Base-by-base conservation (phyloP, 2,113 vertebrate species). In the Procavia capensis region DNA sequence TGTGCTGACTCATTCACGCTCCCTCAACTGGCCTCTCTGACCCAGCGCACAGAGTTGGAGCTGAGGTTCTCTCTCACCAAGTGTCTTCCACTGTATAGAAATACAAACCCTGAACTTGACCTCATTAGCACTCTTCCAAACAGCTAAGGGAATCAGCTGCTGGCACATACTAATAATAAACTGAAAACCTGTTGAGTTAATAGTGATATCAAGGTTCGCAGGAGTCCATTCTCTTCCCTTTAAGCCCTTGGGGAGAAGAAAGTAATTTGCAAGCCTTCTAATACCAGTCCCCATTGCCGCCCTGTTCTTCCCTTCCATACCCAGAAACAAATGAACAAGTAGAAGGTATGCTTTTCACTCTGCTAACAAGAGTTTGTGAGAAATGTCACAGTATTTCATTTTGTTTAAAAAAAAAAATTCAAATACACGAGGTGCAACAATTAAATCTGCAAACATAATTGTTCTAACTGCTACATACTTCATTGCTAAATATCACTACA, bases 41-140 rank as follows among this genome's bases (percentile, higher is more conserved):
- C 34, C 29, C 41, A 78, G 74, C 34, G 17, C 47, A 5, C 16
- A 3, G 25, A 90, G 75, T 41, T 70, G 66, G 79, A 90, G 88
- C 81, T 95, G 85, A 90, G 63, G 45, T 66, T 87, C 75, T 85
- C 66, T 85, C 95, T 92, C 76, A 68, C 72, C 63, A n/a, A 92
- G 76, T 66, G 22, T 54, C 50, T 93, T 54, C 93, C 92, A 85
- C 88, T 85, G 3, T 85, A 75, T 85, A 85, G 88, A 95, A 95
- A 97, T 88, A 41, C 95, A 82, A 92, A 57, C 39, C 47, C 39
- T 93, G 88, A 95, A 92, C 76, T 91, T 95, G 95, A 43, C 90
- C 81, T 95, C 78, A 43, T 93, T 90, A 95, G 81, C 88, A 78
- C 61, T 78, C 85, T 91, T 90, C 72, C 82, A 87, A 96, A 89